A percentile compares a stretch with the other conserved stretches of the same genome.
Evolutionary conservation across 1,140 invertebrate species (phyloP).

Genomic region (Leptinotarsa texana): DNA sequence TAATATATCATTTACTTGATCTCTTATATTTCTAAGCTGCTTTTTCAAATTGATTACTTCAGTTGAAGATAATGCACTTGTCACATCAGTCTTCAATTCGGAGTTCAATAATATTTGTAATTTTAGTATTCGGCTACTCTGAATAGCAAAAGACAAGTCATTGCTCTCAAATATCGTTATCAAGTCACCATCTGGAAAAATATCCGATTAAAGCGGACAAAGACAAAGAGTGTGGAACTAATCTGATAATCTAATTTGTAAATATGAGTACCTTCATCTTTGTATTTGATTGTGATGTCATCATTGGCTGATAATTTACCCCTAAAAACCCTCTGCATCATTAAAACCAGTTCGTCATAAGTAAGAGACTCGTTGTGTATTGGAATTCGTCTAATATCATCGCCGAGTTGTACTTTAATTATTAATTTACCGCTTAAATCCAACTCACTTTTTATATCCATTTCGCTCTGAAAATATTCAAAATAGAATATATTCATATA

Average conservation of each 20-base stretch:
- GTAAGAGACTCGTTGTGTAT: constrained; percentile 80
- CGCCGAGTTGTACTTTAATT: constrained; percentile 68
- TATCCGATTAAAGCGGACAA: neutral
- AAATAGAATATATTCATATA: constrained; percentile 2
- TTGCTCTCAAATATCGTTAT: constrained; percentile 77
- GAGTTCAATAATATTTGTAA: constrained; percentile 64
- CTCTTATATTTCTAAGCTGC: constrained; percentile 64
- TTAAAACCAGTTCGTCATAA: constrained; percentile 75
- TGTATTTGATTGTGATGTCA: constrained; percentile 76
- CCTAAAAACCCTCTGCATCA: constrained; percentile 77
- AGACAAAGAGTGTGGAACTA: constrained; percentile 24
- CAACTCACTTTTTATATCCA: constrained; percentile 52
- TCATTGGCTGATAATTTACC: constrained; percentile 68
- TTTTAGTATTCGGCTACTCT: constrained; percentile 71
- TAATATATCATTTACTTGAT: constrained; percentile 65
- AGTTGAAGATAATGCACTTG: constrained; percentile 36
- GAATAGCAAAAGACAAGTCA: constrained; percentile 74
- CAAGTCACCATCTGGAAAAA: constrained; percentile 62
- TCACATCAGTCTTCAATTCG: constrained; percentile 44
- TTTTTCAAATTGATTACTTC: constrained; percentile 60
- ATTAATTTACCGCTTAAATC: constrained; percentile 56
- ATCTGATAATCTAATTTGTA: constrained; percentile 17
- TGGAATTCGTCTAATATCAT: constrained; percentile 73
- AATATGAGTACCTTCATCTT: constrained; percentile 67
- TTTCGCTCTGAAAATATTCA: constrained; percentile 36